These are phyloP conservation scores for Eurypyga helias DNA, from an alignment of 2,113 vertebrate genomes.

Conservation along the genomic window DNA sequence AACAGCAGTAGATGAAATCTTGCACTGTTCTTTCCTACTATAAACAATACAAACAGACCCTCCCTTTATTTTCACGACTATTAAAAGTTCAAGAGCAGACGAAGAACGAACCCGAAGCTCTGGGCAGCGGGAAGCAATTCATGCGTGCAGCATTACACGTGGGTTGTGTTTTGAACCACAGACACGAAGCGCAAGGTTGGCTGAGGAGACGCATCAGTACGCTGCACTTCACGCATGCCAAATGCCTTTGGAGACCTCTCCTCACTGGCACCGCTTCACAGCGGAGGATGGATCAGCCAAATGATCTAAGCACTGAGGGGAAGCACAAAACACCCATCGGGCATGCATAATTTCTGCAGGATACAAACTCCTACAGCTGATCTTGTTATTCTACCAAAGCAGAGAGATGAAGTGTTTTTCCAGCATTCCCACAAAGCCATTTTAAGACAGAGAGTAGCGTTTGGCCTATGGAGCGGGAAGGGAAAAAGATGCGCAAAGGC, in stretches of 20 bases:
- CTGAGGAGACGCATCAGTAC: background rate
- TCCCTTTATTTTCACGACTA: conserved; percentile 21
- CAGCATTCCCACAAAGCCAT: background rate
- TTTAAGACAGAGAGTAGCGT: background rate
- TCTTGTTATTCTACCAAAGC: background rate
- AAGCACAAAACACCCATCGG: background rate
- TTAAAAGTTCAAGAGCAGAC: background rate
- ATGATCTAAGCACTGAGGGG: background rate
- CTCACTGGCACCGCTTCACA: background rate
- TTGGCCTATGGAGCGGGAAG: background rate
- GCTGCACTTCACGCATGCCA: background rate
- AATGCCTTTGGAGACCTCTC: background rate
- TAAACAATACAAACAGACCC: conserved; percentile 30
- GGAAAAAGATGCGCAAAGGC: background rate
- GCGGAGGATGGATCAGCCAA: background rate
- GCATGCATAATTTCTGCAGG: background rate
- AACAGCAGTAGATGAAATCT: conserved; percentile 44
- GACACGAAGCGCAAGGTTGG: background rate
- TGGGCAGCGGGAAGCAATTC: background rate
- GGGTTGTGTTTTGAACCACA: background rate
- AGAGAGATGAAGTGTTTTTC: background rate
- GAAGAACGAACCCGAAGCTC: background rate
- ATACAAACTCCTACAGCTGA: background rate
- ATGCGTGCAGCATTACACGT: background rate
- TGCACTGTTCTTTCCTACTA: conserved; percentile 2